These are phyloP conservation scores for Agonopterix subpropinquella DNA, from an alignment of 2,888 invertebrate genomes.

Conservation along the genomic window DNA sequence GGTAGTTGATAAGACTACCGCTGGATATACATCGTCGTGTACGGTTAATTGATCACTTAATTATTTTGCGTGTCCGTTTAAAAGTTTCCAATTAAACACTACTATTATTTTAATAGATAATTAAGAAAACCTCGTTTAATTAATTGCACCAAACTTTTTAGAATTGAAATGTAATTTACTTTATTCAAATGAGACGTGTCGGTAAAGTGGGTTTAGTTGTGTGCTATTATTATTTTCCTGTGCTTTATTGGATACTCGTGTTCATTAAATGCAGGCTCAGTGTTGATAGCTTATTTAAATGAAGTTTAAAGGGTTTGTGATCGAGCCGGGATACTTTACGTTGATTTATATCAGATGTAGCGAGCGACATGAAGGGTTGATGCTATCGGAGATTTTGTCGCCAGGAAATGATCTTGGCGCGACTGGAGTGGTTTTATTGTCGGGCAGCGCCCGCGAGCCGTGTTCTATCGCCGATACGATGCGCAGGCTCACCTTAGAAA, in stretches of 20 bases:
- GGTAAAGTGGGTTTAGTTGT: slow-evolving; percentile 61
- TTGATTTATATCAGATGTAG: slow-evolving; percentile 59
- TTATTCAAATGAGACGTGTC: slow-evolving; percentile 68
- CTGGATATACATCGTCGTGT: slow-evolving; percentile 51
- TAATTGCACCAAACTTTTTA: slow-evolving; percentile 59
- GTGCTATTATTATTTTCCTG: slow-evolving; percentile 70
- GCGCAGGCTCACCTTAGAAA: slow-evolving; percentile 55
- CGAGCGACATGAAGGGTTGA: slow-evolving; percentile 45
- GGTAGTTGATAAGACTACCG: slow-evolving; percentile 41
- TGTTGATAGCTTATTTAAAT: slow-evolving; percentile 66
- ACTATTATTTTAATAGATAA: slow-evolving; percentile 70
- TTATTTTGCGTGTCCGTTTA: slow-evolving; percentile 66
- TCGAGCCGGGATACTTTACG: slow-evolving; percentile 24
- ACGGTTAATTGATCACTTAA: slow-evolving; percentile 70
- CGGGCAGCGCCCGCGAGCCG: slow-evolving; percentile 35
- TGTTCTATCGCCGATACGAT: slow-evolving; percentile 55
- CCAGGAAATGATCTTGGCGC: slow-evolving; percentile 55
- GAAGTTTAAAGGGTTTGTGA: slow-evolving; percentile 34
- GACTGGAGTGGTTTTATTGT: slow-evolving; percentile 51
- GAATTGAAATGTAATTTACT: slow-evolving; percentile 61
- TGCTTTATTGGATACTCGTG: slow-evolving; percentile 68
- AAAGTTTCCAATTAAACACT: slow-evolving; percentile 64
- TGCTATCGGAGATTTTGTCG: slow-evolving; percentile 68
- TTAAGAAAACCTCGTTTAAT: slow-evolving; percentile 66
- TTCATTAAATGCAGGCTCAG: slow-evolving; percentile 48